Base-by-base conservation (phyloP, 1,140 invertebrate genomes). In the Tenebrio molitor region DNA sequence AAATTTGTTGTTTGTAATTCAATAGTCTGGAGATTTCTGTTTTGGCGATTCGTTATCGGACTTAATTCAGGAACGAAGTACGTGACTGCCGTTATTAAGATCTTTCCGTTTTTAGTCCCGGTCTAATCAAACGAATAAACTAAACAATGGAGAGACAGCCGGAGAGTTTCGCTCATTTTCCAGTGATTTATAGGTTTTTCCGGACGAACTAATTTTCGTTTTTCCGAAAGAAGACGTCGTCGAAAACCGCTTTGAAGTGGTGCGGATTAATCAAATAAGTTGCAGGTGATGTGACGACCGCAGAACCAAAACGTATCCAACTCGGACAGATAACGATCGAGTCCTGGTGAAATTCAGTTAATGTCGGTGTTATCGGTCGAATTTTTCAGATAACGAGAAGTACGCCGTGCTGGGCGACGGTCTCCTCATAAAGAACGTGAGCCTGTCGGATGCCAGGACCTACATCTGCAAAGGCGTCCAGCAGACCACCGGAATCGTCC, bases 381-480 rank as follows among this genome's bases (percentile, higher is more conserved):
- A n/a, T n/a, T n/a, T 75, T 71, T 14, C 74, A 77, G 76, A 68
- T 46, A 66, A 42, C 12, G 64, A 41, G 25, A 75, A 74, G 44
- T 77, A 50, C 19, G n/a, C 23, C 7, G 36, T 74, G 15, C 66
- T 77, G 10, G 77, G 70, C n/a, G 77, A 78, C 64, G 77, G 77
- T 33, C 69, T 78, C 19, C 29, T 76, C 12, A 78, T 78, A 58
- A 71, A 21, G 7, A 77, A 77, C 21, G 74, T 75, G 2, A 73
- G 53, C 2, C 64, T 74, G 15, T 34, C 39, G 15, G 76, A 78
- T 33, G 72, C 53, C 16, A 72, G 74, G 72, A 76, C 58, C n/a
- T 78, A 74, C 53, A 74, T 72, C 8, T 78, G 77, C 64, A 72
- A 75, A 71, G 77, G 74, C n/a, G 63, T 77, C n/a, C 76, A 77